Evolutionary conservation across 23 tunicate genomes (phyloP).

Genomic region (Clavelina lepadiformis): DNA sequence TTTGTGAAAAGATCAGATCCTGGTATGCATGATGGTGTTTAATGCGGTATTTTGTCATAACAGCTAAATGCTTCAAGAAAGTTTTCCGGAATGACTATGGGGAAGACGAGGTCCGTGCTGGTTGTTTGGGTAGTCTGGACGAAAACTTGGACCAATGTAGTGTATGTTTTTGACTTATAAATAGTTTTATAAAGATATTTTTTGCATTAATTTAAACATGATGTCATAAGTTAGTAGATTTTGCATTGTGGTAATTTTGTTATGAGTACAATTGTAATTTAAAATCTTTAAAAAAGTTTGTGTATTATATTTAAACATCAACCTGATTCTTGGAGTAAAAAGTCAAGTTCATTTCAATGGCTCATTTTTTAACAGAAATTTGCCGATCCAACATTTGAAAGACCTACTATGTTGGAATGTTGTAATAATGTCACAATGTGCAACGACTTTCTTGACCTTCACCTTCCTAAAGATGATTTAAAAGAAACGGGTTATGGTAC

Average conservation of each 20-base stretch:
- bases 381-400: conserved; percentile 38
- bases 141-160: conserved; percentile 59
- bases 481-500: no score
- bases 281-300: no score
- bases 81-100: conserved; percentile 28
- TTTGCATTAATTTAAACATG: not conserved
- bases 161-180: conserved; percentile 31
- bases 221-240: not conserved
- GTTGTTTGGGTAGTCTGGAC: conserved; percentile 43
- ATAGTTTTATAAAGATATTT: not conserved
- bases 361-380: conserved; percentile 14
- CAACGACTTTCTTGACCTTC: conserved; percentile 46
- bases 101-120: conserved; percentile 46
- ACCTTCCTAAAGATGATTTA: no score
- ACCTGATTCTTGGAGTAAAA: no score
- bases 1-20: not conserved
- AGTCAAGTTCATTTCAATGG: not conserved
- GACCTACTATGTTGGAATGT: conserved; percentile 38
- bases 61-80: conserved; percentile 72
- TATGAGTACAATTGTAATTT: no score
- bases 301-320: no score
- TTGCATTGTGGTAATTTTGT: not conserved
- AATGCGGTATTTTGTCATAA: not conserved
- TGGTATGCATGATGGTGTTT: not conserved
- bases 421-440: conserved; percentile 68